phyloP scores from a whole-genome alignment of 2,797 vertebrate genomes.

The Tachyglossus aculeatus region DNA sequence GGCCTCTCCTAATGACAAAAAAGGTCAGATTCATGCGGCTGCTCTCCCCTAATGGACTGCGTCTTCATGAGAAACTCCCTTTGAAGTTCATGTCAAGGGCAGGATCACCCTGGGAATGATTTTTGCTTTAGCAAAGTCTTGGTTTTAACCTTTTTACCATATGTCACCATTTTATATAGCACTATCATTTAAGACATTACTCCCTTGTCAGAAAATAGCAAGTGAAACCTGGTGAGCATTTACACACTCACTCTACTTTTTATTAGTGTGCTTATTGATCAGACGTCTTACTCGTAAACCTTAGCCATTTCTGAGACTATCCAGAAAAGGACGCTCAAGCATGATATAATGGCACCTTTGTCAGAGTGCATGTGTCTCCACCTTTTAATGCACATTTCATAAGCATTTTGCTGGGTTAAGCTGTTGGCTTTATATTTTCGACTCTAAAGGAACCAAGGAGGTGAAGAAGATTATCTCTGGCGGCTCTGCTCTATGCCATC shows the following conservation, averaged over 20 bases:
- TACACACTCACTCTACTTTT: conserved; percentile 25
- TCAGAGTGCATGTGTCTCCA: conserved; percentile 13
- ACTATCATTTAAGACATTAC: conserved; percentile 26
- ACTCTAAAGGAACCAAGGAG: conserved; percentile 60
- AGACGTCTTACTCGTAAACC: conserved; percentile 45
- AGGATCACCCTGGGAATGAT: conserved; percentile 7
- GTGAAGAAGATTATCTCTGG: conserved; percentile 63
- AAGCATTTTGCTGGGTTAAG: conserved; percentile 45
- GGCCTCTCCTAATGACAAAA: neutral
- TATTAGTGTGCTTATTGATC: conserved; percentile 38
- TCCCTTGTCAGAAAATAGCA: conserved; percentile 20
- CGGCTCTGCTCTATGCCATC: conserved; percentile 56
- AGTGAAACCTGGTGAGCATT: conserved; percentile 37
- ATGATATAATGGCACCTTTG: conserved; percentile 51
- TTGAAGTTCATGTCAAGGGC: conserved; percentile 15
- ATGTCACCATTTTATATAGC: neutral
- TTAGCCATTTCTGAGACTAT: conserved; percentile 37
- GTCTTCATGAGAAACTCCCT: conserved; percentile 5
- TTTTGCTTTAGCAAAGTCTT: conserved; percentile 20
- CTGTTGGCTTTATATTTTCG: conserved; percentile 58
- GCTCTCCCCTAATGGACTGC: conserved; percentile 12
- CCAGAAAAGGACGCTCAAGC: conserved; percentile 38
- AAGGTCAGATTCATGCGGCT: neutral
- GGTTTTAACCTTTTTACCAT: neutral
- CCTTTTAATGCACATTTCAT: conserved; percentile 63